Evolutionary conservation across 2,113 vertebrate genomes (phyloP).

Genomic region (Nothobranchius furzeri): DNA sequence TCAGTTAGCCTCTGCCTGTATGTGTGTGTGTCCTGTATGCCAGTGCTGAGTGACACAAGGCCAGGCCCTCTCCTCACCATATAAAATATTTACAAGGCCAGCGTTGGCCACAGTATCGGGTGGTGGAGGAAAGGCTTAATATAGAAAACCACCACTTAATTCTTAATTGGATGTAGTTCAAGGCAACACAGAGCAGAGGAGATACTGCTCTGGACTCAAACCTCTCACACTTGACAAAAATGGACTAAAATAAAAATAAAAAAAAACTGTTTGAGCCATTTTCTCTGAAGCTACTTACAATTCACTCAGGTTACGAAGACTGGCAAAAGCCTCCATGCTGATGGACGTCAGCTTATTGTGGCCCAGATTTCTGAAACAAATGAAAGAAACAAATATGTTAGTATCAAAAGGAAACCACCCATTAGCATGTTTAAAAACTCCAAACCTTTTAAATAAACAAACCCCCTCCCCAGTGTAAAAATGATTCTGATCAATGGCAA

Average conservation of each 20-base stretch:
- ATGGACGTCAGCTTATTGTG: constrained; percentile 89
- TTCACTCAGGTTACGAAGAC: constrained; percentile 87
- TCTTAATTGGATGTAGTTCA: constrained; percentile 77
- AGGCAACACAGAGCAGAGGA: constrained; percentile 58
- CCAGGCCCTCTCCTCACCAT: constrained; percentile 70
- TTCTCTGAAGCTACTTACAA: constrained; percentile 84
- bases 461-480: constrained; percentile 13
- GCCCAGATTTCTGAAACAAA: constrained; percentile 89
- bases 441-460: background rate
- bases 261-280: background rate
- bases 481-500: constrained; percentile 36
- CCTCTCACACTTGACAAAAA: background rate
- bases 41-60: constrained; percentile 65
- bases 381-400: constrained; percentile 14
- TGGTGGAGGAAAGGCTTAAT: constrained; percentile 88
- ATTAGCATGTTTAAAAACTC: background rate
- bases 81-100: constrained; percentile 87
- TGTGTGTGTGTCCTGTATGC: constrained; percentile 42
- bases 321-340: constrained; percentile 82
- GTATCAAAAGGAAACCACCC: background rate
- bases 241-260: background rate
- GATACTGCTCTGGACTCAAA: background rate
- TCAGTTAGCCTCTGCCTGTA: constrained; percentile 36
- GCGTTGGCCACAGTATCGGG: constrained; percentile 86
- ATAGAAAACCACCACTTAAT: constrained; percentile 85